Conservation (phyloP, 2,113 vertebrate species). For the Grantiella picta region DNA sequence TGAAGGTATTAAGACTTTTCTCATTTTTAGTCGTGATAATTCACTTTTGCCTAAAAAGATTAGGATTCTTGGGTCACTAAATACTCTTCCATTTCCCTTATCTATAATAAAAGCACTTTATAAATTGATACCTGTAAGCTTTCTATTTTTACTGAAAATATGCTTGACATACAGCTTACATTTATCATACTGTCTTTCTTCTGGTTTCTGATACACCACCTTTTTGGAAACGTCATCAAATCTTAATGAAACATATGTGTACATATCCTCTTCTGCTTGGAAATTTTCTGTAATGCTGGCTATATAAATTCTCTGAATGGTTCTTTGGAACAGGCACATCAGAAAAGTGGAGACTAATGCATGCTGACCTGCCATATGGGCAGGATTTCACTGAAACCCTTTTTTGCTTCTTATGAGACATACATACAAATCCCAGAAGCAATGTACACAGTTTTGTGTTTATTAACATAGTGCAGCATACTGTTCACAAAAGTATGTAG, state of each 20-base stretch:
- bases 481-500: conserved; percentile 32
- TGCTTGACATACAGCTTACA: not conserved
- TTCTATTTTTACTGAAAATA: not conserved
- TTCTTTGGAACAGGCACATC: conserved; percentile 1
- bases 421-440: conserved; percentile 49
- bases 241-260: not conserved
- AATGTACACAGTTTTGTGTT: conserved; percentile 40
- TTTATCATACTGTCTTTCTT: not conserved
- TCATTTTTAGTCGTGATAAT: not conserved
- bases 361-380: conserved; percentile 52
- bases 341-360: conserved; percentile 35
- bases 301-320: not conserved
- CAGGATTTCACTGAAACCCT: conserved; percentile 17
- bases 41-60: not conserved
- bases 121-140: not conserved
- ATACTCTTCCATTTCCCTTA: not conserved
- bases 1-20: not conserved
- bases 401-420: conserved; percentile 26
- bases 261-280: not conserved
- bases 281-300: conserved; percentile 1
- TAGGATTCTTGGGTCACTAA: not conserved
- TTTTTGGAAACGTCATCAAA: not conserved
- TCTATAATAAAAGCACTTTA: not conserved
- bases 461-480: conserved; percentile 45
- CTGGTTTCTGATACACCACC: not conserved